Percentiles rank a stretch among this genome's conserved stretches.
phyloP scores from a whole-genome alignment of 2,113 vertebrate species.

The Tenrec ecaudatus region DNA sequence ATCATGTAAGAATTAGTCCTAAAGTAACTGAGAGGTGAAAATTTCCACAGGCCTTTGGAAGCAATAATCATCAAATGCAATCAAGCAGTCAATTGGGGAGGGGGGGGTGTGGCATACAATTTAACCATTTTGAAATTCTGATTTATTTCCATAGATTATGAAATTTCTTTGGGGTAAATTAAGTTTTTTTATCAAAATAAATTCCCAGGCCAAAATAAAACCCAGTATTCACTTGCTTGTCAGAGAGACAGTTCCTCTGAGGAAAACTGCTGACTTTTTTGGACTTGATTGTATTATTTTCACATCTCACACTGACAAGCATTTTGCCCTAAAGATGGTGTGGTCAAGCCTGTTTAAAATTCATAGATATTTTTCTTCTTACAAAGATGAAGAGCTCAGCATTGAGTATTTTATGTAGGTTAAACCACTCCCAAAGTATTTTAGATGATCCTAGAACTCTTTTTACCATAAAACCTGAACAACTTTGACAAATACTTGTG shows the following conservation, averaged over 20 bases:
- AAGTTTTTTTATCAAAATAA: constrained; percentile 75
- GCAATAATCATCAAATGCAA: constrained; percentile 48
- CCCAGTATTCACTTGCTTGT: constrained; percentile 68
- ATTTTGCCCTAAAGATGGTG: constrained; percentile 70
- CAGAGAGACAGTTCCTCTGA: constrained; percentile 65
- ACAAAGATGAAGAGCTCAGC: constrained; percentile 42
- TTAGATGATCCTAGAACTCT: constrained; percentile 38
- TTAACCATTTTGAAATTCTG: constrained; percentile 49
- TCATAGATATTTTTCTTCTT: constrained; percentile 72
- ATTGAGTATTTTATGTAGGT: constrained; percentile 52
- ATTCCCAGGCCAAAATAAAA: constrained; percentile 74
- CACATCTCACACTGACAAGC: constrained; percentile 66
- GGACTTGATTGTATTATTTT: constrained; percentile 77
- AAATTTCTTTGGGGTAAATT: constrained; percentile 70
- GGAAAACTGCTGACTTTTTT: constrained; percentile 66
- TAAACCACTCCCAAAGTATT: neutral
- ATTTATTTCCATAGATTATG: constrained; percentile 42
- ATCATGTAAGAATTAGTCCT: neutral
- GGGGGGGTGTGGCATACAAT: neutral
- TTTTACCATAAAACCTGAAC: constrained; percentile 34
- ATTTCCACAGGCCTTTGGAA: constrained; percentile 57
- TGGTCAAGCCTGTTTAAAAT: constrained; percentile 71
- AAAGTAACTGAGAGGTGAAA: constrained; percentile 37
- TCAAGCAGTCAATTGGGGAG: neutral
- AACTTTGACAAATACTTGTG: constrained; percentile 40